These are phyloP conservation scores for Mantis religiosa DNA, from an alignment of 2,888 invertebrate genomes.

Conservation along the genomic window DNA sequence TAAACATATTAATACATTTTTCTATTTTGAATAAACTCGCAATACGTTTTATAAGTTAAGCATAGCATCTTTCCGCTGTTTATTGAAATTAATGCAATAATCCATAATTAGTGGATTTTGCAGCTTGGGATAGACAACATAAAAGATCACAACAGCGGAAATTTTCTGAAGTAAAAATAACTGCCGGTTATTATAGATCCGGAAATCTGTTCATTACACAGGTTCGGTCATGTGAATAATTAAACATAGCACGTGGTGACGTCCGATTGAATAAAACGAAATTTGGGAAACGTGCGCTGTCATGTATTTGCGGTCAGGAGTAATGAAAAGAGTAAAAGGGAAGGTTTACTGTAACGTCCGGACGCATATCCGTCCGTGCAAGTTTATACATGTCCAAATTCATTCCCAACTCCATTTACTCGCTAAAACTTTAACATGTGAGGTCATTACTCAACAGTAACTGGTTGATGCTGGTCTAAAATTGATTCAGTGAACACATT, in stretches of 20 bases:
- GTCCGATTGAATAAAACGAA: not conserved
- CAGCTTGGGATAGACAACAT: not conserved
- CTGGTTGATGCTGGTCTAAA: too few relatives aligned
- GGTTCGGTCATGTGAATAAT: not conserved
- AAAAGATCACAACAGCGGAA: not conserved
- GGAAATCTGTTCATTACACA: not conserved
- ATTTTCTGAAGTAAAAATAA: not conserved
- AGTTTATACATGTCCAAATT: not conserved
- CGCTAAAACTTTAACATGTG: too few relatives aligned
- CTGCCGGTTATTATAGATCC: not conserved
- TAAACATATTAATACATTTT: too few relatives aligned
- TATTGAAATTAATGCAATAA: too few relatives aligned
- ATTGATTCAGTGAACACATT: too few relatives aligned
- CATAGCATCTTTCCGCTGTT: too few relatives aligned
- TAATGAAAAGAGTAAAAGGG: not conserved
- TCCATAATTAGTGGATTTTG: not conserved
- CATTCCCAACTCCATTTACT: not conserved
- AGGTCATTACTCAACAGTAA: too few relatives aligned
- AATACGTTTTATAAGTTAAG: too few relatives aligned
- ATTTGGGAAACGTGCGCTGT: not conserved
- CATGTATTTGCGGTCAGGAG: not conserved
- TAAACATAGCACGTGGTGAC: not conserved
- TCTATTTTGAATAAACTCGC: too few relatives aligned
- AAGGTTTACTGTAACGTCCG: not conserved
- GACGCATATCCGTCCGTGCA: not conserved